Conservation (phyloP, 1,140 invertebrate genomes). For the Pseudoatta argentina region DNA sequence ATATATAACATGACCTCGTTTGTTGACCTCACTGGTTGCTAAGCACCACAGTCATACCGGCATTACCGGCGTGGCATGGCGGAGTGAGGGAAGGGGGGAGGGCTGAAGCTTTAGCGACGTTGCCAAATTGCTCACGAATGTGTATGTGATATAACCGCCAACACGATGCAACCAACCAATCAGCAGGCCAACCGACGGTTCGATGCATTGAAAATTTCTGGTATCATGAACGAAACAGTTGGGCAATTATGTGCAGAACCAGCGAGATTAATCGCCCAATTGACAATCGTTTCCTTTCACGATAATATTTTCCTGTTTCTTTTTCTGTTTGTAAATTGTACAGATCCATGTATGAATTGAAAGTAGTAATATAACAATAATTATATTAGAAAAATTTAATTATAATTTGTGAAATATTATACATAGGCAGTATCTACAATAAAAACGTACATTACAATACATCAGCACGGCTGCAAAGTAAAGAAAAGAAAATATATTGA, state of each 20-base stretch:
- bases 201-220: constrained; percentile 35
- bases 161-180: constrained; percentile 31
- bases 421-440: too few species aligned
- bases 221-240: neutral
- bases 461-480: neutral
- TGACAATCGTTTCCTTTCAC: neutral
- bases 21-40: constrained; percentile 76
- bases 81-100: neutral
- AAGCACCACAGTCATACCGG: constrained; percentile 58
- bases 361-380: too few species aligned
- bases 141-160: constrained; percentile 6
- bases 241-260: constrained; percentile 16
- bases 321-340: neutral
- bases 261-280: neutral
- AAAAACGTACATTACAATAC: too few species aligned
- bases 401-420: too few species aligned
- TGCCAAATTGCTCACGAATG: constrained; percentile 60
- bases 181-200: neutral
- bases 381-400: too few species aligned
- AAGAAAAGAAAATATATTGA: neutral
- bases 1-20: constrained; percentile 74
- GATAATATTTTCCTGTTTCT: neutral
- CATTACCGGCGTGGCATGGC: neutral
- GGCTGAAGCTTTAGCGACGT: constrained; percentile 69
- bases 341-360: too few species aligned